Percentiles rank a stretch among this genome's conserved stretches.
phyloP scores from a whole-genome alignment of 2,797 vertebrate species.

The Gephyroberyx darwinii region DNA sequence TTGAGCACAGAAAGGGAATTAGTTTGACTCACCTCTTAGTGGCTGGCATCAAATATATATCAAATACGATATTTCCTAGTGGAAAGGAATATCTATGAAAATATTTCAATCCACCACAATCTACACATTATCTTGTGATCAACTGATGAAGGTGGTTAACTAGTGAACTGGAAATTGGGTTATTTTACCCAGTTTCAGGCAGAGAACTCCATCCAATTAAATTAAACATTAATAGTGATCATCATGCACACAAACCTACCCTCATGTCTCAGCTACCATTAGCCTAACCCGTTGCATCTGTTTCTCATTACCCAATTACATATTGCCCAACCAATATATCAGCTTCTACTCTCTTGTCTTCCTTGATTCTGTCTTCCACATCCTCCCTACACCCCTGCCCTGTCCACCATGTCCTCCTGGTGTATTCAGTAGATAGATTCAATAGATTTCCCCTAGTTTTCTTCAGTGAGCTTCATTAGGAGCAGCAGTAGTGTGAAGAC shows the following conservation, averaged over 20 bases:
- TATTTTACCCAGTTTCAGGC: constrained; percentile 3
- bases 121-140: constrained; percentile 1
- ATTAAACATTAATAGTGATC: neutral
- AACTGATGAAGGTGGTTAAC: neutral
- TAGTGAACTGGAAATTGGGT: constrained; percentile 6
- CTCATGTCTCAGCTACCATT: neutral
- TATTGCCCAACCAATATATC: neutral
- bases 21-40: constrained; percentile 5
- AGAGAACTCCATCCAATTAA: neutral
- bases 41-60: neutral
- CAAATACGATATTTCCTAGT: too few relatives aligned
- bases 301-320: neutral
- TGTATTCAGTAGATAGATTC: neutral
- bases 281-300: neutral
- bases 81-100: neutral
- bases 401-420: too few relatives aligned
- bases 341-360: neutral
- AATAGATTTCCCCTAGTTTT: neutral
- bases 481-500: neutral
- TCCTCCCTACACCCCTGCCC: neutral
- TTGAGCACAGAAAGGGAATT: neutral
- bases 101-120: neutral
- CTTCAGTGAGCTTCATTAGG: neutral
- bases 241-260: neutral
- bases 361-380: neutral